phyloP scores from a whole-genome alignment of 2,888 invertebrate genomes.

The Phlogophora meticulosa region DNA sequence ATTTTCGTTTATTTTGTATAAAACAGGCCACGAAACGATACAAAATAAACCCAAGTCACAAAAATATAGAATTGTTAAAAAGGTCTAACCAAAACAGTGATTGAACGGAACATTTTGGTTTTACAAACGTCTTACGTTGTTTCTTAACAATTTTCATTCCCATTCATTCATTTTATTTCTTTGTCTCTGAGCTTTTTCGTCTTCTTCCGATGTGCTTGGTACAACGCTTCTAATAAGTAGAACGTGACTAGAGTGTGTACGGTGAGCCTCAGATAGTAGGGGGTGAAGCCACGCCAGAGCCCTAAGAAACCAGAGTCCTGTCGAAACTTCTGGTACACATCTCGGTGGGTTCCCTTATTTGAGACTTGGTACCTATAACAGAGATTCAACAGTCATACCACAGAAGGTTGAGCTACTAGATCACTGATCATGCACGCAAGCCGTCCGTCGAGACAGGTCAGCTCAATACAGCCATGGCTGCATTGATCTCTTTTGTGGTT shows the following conservation, averaged over 20 bases:
- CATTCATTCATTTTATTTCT: no score
- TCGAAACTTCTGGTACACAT: conserved; percentile 43
- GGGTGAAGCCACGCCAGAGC: conserved; percentile 98
- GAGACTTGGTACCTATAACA: conserved; percentile 73
- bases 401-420: no score
- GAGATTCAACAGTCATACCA: not conserved
- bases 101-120: conserved; percentile 12
- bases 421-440: no score
- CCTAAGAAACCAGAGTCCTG: conserved; percentile 95
- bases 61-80: no score
- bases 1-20: conserved; percentile 23
- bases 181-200: not conserved
- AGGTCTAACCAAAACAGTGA: not conserved
- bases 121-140: conserved; percentile 10
- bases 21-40: conserved; percentile 5
- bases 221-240: conserved; percentile 95
- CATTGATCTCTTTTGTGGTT: no score
- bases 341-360: conserved; percentile 48
- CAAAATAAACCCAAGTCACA: conserved; percentile 3
- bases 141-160: conserved; percentile 6
- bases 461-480: no score
- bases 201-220: conserved; percentile 78
- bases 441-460: no score
- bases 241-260: conserved; percentile 98
- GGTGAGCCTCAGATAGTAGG: conserved; percentile 97